Evolutionary conservation across 35 echinoderm and acorn worm genomes (phyloP), one percentile per base, ranked within the genome.

Genomic region (Ophiothrix spiculata): DNA sequence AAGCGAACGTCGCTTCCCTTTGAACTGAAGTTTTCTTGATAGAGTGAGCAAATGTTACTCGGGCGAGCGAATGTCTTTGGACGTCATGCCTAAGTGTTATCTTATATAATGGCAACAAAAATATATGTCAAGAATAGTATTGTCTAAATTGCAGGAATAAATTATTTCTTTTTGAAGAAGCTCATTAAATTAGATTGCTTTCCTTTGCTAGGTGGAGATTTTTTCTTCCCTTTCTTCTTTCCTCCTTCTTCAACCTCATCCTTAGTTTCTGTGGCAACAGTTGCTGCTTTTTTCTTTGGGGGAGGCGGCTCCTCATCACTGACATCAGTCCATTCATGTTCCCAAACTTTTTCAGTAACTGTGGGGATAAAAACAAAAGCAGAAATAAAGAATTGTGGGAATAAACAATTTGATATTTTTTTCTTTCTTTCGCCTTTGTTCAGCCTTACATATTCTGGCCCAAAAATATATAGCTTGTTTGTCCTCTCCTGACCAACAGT

Each of bases 91-190:
- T n/a, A n/a, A n/a, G n/a, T n/a, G n/a, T n/a, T n/a, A n/a, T n/a
- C n/a, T n/a, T n/a, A n/a, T n/a, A n/a, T n/a, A n/a, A n/a, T n/a
- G n/a, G n/a, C n/a, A n/a, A n/a, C n/a, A n/a, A n/a, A n/a, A n/a
- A n/a, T n/a, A n/a, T n/a, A n/a, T n/a, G n/a, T n/a, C n/a, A n/a
- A n/a, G n/a, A n/a, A n/a, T n/a, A n/a, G n/a, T n/a, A n/a, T n/a
- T n/a, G n/a, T n/a, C n/a, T n/a, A n/a, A n/a, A n/a, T n/a, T n/a
- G n/a, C n/a, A n/a, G n/a, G n/a, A n/a, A n/a, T n/a, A n/a, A n/a
- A 34, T 91, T 74, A 92, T 82, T 92, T 92, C 36, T 92, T 92
- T 79, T 92, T 92, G 33, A 92, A 92, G 54, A 92, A 92, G 42
- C 90, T 92, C 90, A 92, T 92, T 21, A 92, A 40, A 0, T 77